Conservation (phyloP, 1,140 invertebrate species). For the Eumaeus atala region DNA sequence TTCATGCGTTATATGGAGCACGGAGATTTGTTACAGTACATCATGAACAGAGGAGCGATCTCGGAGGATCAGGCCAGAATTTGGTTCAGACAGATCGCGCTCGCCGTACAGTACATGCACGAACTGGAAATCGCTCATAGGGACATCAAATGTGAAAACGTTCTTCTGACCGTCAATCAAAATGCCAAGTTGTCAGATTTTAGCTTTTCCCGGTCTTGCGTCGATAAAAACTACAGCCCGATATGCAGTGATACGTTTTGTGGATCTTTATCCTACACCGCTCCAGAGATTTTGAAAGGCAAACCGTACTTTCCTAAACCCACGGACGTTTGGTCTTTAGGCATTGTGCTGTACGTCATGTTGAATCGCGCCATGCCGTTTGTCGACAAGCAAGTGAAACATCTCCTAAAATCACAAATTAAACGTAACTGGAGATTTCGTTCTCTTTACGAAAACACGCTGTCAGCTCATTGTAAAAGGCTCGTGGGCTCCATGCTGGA, state of each 20-base stretch:
- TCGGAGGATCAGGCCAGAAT: constrained; percentile 78
- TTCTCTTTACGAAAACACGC: constrained; percentile 67
- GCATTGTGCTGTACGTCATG: constrained; percentile 81
- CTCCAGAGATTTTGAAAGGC: constrained; percentile 81
- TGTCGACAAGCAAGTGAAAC: constrained; percentile 82
- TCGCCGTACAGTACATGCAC: constrained; percentile 83
- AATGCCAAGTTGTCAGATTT: constrained; percentile 87
- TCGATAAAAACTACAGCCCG: constrained; percentile 72
- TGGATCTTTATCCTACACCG: constrained; percentile 81
- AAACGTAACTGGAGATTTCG: constrained; percentile 80
- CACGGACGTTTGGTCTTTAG: constrained; percentile 82
- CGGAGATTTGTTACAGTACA: constrained; percentile 79
- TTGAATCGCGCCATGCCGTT: constrained; percentile 88
- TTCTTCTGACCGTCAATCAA: constrained; percentile 80
- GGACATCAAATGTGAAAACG: constrained; percentile 87
- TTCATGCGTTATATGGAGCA: constrained; percentile 82
- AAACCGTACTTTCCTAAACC: constrained; percentile 78
- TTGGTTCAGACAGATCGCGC: constrained; percentile 80
- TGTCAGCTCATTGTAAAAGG: constrained; percentile 74
- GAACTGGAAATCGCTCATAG: constrained; percentile 83
- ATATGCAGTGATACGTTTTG: constrained; percentile 81
- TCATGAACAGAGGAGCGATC: constrained; percentile 77
- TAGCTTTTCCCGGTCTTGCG: constrained; percentile 80
- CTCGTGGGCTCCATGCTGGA: constrained; percentile 77
- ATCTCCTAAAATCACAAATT: constrained; percentile 77